These are phyloP conservation scores for Endomychus coccineus DNA, from an alignment of 2,888 invertebrate genomes.

Conservation along the genomic window DNA sequence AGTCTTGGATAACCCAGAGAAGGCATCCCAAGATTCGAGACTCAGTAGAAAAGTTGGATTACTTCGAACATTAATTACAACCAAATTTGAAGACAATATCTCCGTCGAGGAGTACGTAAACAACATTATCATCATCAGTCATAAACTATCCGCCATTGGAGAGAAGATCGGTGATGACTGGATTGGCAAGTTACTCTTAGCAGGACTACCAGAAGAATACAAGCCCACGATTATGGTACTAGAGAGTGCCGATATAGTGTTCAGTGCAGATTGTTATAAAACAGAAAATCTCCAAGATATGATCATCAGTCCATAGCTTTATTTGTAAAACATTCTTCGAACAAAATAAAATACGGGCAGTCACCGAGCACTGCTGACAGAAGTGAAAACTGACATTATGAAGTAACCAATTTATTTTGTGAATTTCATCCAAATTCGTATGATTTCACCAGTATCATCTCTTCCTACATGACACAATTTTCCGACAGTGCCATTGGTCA, in stretches of 20 bases:
- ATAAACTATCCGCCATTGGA: constrained; percentile 25
- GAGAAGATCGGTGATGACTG: constrained; percentile 26
- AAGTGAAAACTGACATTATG: no score
- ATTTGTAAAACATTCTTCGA: no score
- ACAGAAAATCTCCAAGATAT: no score
- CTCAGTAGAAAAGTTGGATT: constrained; percentile 29
- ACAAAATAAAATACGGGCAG: no score
- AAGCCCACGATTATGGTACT: constrained; percentile 28
- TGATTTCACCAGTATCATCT: no score
- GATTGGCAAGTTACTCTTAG: constrained; percentile 28
- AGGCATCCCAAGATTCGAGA: constrained; percentile 30
- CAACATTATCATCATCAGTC: constrained; percentile 25
- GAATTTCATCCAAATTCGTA: no score
- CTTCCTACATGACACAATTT: no score
- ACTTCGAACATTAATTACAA: constrained; percentile 25
- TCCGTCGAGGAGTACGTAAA: constrained; percentile 30
- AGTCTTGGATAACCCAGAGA: constrained; percentile 26
- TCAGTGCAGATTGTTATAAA: constrained; percentile 26
- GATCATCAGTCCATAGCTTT: no score
- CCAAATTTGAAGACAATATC: no score
- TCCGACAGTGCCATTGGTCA: no score
- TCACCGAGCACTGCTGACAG: no score
- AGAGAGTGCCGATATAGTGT: constrained; percentile 24
- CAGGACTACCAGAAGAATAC: constrained; percentile 26
- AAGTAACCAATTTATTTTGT: no score